A percentile compares a stretch with the other conserved stretches of the same genome.
Evolutionary conservation across 2,797 vertebrate species (phyloP).

Genomic region (Sebastes hubbsi): DNA sequence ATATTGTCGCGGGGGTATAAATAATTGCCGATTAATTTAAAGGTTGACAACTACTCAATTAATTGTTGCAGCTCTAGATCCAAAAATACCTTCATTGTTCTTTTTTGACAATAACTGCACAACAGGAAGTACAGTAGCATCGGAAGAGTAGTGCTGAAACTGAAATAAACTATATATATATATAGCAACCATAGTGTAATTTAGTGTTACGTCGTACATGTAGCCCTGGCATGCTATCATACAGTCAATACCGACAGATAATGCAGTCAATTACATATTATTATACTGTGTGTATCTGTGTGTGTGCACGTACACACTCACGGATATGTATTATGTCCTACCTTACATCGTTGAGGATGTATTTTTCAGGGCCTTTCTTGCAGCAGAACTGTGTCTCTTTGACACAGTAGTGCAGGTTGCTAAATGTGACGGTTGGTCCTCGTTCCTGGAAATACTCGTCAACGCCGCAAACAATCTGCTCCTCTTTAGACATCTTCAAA

Average conservation of each 20-base stretch:
- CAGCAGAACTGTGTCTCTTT: slow-evolving; percentile 63
- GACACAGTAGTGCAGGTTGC: slow-evolving; percentile 73
- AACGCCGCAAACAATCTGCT: neutral
- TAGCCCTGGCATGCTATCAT: neutral
- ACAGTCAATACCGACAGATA: neutral
- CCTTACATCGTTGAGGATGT: slow-evolving; percentile 82
- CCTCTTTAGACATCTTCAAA: slow-evolving; percentile 55
- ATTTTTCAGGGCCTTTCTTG: slow-evolving; percentile 66
- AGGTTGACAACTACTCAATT: too few relatives aligned
- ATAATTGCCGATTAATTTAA: too few relatives aligned
- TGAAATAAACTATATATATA: neutral
- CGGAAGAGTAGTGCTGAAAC: neutral
- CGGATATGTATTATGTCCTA: slow-evolving; percentile 27
- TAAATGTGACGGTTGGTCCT: slow-evolving; percentile 78
- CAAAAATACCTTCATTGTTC: neutral
- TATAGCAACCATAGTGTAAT: neutral
- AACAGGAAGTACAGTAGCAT: neutral
- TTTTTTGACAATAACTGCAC: neutral
- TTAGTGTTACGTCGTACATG: neutral
- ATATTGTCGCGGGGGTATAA: too few relatives aligned
- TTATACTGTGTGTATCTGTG: too few relatives aligned
- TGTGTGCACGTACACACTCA: neutral
- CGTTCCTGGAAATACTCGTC: slow-evolving; percentile 51
- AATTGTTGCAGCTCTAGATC: neutral
- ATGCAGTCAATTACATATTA: neutral